Conservation (phyloP, 2,888 invertebrate genomes). For the Icerya purchasi region DNA sequence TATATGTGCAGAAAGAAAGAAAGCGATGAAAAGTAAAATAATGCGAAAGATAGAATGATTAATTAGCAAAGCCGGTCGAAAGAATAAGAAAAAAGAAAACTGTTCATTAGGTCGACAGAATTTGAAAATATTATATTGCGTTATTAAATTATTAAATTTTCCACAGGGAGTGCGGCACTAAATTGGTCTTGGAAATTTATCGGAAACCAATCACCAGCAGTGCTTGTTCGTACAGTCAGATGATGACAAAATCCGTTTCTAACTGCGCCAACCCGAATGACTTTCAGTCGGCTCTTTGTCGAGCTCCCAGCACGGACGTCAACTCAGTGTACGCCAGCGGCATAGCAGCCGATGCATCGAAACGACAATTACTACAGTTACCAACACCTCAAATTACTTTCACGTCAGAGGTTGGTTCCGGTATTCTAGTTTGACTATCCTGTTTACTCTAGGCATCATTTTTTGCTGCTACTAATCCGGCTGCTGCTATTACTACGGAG, state of each 20-base stretch:
- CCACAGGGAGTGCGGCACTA: conserved; percentile 46
- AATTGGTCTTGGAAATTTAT: conserved; percentile 48
- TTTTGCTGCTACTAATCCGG: no score
- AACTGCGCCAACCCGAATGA: conserved; percentile 2
- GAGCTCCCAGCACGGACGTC: not conserved
- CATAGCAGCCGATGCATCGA: conserved; percentile 33
- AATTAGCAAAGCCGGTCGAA: no score
- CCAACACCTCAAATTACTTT: conserved; percentile 65
- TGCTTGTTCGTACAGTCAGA: conserved; percentile 20
- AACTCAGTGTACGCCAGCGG: conserved; percentile 29
- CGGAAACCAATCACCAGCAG: conserved; percentile 32
- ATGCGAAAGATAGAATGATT: no score
- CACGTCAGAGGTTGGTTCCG: conserved; percentile 77
- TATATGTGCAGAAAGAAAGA: no score
- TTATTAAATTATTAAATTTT: no score
- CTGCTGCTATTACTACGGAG: no score
- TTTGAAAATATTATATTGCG: no score
- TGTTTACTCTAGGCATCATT: not conserved
- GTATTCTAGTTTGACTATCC: conserved; percentile 46
- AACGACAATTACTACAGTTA: conserved; percentile 44
- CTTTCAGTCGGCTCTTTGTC: conserved; percentile 1
- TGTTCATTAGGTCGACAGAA: no score
- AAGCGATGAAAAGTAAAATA: no score
- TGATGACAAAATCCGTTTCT: conserved; percentile 5
- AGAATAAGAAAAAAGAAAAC: no score